These are phyloP conservation scores for Octopus sinensis DNA, from an alignment of 1,140 invertebrate genomes.

Conservation along the genomic window DNA sequence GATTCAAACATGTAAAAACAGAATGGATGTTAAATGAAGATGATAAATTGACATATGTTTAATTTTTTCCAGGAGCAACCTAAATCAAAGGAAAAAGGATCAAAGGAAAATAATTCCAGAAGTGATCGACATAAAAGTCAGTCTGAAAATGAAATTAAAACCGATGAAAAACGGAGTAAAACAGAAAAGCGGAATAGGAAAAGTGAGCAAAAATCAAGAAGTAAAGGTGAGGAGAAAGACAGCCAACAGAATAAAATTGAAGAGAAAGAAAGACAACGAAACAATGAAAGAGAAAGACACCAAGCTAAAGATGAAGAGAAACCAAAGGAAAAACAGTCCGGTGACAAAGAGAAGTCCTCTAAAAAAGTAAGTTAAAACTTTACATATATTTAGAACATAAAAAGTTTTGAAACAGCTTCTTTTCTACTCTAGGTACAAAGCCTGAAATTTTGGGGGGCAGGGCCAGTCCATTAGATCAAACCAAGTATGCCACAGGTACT, in stretches of 20 bases:
- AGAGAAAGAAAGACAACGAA: slow-evolving; percentile 19
- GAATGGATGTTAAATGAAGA: too few species aligned
- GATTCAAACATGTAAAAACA: too few species aligned
- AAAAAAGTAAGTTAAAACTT: not conserved
- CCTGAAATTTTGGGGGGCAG: too few species aligned
- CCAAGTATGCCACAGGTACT: too few species aligned
- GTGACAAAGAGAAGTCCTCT: not conserved
- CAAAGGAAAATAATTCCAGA: slow-evolving; percentile 21
- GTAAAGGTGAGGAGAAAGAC: slow-evolving; percentile 23
- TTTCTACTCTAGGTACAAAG: too few species aligned
- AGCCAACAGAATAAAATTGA: not conserved
- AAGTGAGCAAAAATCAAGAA: slow-evolving; percentile 31
- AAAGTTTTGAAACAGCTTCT: too few species aligned
- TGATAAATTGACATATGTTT: too few species aligned
- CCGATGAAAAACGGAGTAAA: not conserved
- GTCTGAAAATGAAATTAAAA: slow-evolving; percentile 19
- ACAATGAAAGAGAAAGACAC: slow-evolving; percentile 30
- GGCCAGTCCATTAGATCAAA: too few species aligned
- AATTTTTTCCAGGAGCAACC: too few species aligned
- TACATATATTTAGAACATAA: too few species aligned
- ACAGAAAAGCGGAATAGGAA: slow-evolving; percentile 20
- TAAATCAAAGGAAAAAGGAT: slow-evolving; percentile 22
- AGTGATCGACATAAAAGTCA: not conserved
- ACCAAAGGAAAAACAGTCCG: slow-evolving; percentile 17
- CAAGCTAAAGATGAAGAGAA: slow-evolving; percentile 31